Percentiles rank a stretch among this genome's conserved stretches.
Evolutionary conservation across 1,140 invertebrate genomes (phyloP).

Genomic region (Philaenus spumarius): DNA sequence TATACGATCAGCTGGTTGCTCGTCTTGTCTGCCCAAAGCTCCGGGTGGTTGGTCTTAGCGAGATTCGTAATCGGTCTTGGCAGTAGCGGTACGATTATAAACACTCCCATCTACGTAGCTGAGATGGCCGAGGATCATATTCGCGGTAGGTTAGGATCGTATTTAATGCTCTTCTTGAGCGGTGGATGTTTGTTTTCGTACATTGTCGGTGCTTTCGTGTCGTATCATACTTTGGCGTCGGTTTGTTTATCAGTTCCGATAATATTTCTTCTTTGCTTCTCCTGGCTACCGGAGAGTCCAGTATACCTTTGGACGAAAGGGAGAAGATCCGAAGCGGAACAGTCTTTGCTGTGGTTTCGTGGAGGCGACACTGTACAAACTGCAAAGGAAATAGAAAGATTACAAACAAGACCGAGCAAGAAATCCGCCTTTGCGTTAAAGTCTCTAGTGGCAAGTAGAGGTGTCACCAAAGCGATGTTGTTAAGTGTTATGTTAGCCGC

Average conservation of each 20-base stretch:
- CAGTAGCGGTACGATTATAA: slow-evolving; percentile 72
- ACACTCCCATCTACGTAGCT: slow-evolving; percentile 77
- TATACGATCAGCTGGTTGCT: slow-evolving; percentile 71
- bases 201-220: slow-evolving; percentile 55
- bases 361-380: slow-evolving; percentile 47
- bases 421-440: slow-evolving; percentile 26
- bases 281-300: slow-evolving; percentile 78
- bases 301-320: slow-evolving; percentile 53
- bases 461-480: slow-evolving; percentile 57
- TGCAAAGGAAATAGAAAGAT: slow-evolving; percentile 20
- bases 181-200: slow-evolving; percentile 73
- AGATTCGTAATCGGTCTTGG: slow-evolving; percentile 67
- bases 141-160: slow-evolving; percentile 71
- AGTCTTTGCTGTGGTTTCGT: slow-evolving; percentile 51
- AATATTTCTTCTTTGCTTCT: slow-evolving; percentile 54
- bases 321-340: slow-evolving; percentile 43
- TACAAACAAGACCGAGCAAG: slow-evolving; percentile 8
- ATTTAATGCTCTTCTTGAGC: slow-evolving; percentile 76
- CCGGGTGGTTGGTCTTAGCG: slow-evolving; percentile 58
- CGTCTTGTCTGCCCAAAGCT: slow-evolving; percentile 55
- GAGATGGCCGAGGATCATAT: slow-evolving; percentile 77
- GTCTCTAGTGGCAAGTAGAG: slow-evolving; percentile 48
- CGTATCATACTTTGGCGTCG: slow-evolving; percentile 57
- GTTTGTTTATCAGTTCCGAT: slow-evolving; percentile 58
- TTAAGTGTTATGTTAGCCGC: slow-evolving; percentile 69